Base-by-base conservation (phyloP, 2,888 invertebrate species). In the Bugula neritina region DNA sequence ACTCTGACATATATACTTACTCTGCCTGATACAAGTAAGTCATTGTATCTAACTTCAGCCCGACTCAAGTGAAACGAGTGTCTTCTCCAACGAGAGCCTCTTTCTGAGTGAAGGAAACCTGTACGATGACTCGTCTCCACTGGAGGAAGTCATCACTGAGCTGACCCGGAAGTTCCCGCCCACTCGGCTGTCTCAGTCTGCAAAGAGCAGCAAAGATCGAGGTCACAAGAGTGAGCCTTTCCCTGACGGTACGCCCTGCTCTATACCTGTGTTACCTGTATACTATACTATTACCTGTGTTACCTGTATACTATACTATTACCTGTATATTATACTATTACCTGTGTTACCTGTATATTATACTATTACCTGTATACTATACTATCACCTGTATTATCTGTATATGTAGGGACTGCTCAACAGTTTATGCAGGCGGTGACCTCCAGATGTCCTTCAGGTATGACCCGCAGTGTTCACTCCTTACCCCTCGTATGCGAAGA, bases 1-100 rank as follows among this genome's bases (percentile, higher is more conserved):
- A n/a, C n/a, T n/a, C n/a, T n/a, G n/a, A n/a, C n/a, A n/a, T n/a
- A n/a, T n/a, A n/a, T n/a, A n/a, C n/a, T n/a, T n/a, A n/a, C n/a
- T n/a, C n/a, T n/a, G n/a, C n/a, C n/a, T n/a, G n/a, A n/a, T n/a
- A n/a, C n/a, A n/a, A n/a, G n/a, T n/a, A n/a, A n/a, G n/a, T n/a
- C 43, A 43, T 43, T 17, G 17, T 43, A 43, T 43, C 10, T 43
- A n/a, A n/a, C n/a, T 43, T 43, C 43, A 43, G 43, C 43, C 5
- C 43, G 43, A 43, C 43, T 43, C 17, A 5, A 5, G 5, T 5
- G 25, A 17, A 63, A 31, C 63, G 2, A 63, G 5, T 27, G 31
- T 25, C 10, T 10, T 63, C 2, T 63, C 63, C 29, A 63, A 63
- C 13, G 63, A 63, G 34, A 63, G 63, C 63, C 63, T 63, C 3